phyloP scores from a whole-genome alignment of 2,113 vertebrate genomes.

The Megaceryle maxima region DNA sequence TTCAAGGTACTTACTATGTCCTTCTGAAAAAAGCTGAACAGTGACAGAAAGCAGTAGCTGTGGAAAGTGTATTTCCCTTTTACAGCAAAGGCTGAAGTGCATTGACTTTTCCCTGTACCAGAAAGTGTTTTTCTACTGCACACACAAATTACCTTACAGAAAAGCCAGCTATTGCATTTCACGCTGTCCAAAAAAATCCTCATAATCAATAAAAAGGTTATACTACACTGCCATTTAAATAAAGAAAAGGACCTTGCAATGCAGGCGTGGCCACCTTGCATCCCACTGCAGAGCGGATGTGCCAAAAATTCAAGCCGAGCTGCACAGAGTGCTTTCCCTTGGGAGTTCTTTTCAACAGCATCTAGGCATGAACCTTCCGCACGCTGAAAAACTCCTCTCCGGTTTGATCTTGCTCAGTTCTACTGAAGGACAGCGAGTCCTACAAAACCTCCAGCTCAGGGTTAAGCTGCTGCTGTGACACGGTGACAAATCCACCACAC shows the following conservation, averaged over 20 bases:
- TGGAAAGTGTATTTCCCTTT: neutral
- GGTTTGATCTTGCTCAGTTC: neutral
- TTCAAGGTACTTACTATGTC: neutral
- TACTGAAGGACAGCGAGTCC: neutral
- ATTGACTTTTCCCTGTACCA: neutral
- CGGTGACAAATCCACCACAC: too few relatives aligned
- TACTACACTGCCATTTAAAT: neutral
- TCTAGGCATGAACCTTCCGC: neutral
- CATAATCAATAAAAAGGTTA: neutral
- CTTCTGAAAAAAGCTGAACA: neutral
- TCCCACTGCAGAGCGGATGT: neutral
- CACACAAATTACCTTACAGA: neutral
- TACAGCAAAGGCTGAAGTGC: neutral
- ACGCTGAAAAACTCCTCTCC: neutral
- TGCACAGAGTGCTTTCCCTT: neutral
- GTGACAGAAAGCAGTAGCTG: neutral
- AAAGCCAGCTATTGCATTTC: neutral
- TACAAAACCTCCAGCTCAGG: neutral
- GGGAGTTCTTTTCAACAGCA: neutral
- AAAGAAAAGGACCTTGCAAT: neutral
- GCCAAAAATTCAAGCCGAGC: neutral
- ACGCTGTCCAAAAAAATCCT: neutral
- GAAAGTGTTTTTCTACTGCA: neutral
- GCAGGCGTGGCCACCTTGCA: neutral
- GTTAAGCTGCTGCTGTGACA: too few relatives aligned